phyloP scores from a whole-genome alignment of 2,888 invertebrate genomes.

The Cordilura impudica region DNA sequence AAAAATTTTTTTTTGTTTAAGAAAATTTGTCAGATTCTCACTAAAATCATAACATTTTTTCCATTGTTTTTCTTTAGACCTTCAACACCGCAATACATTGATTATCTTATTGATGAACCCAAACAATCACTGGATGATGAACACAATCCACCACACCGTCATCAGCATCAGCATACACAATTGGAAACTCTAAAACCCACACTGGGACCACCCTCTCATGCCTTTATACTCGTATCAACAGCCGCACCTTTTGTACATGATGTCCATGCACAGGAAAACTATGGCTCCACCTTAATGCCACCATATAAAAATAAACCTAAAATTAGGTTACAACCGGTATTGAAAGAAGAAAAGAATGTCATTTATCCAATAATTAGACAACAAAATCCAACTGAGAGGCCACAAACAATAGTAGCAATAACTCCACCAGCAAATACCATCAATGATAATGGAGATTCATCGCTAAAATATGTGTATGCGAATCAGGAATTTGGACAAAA shows the following conservation, averaged over 20 bases:
- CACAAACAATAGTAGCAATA: constrained; percentile 16
- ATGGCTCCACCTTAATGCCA: constrained; percentile 68
- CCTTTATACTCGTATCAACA: constrained; percentile 72
- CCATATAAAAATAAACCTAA: constrained; percentile 72
- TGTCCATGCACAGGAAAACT: constrained; percentile 60
- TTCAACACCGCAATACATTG: constrained; percentile 69
- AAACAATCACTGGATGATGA: constrained; percentile 74
- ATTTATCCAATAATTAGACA: constrained; percentile 60
- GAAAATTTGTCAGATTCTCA: no score
- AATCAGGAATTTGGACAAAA: constrained; percentile 60
- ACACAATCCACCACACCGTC: constrained; percentile 53
- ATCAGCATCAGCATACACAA: neutral
- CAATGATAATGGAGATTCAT: constrained; percentile 20
- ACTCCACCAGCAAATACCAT: constrained; percentile 34
- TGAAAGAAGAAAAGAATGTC: constrained; percentile 30
- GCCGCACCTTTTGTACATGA: constrained; percentile 65
- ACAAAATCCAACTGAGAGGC: constrained; percentile 54
- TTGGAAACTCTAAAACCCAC: constrained; percentile 38
- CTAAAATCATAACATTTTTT: constrained; percentile 29
- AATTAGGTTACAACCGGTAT: constrained; percentile 71
- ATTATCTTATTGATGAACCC: constrained; percentile 74
- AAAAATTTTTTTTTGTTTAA: no score
- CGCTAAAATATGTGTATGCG: constrained; percentile 52
- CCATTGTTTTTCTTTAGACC: constrained; percentile 37
- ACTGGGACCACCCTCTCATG: constrained; percentile 62